Evolutionary conservation across 2,888 invertebrate species (phyloP).

Genomic region (Cinara cedri): DNA sequence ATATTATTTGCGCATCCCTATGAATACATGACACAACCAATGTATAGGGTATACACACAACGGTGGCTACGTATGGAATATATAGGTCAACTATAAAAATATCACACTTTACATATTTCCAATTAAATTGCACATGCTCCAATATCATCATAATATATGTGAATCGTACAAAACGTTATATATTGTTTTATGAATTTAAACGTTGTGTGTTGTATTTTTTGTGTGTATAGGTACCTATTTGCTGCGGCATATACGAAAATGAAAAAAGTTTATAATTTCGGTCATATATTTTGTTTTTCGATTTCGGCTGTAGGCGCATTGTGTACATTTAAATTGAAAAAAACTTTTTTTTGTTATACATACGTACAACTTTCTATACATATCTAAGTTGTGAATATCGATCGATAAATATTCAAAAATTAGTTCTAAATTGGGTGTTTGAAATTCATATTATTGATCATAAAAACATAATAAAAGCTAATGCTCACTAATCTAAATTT

Average conservation of each 20-base stretch:
- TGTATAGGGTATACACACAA: no score
- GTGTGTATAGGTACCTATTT: constrained; percentile 16
- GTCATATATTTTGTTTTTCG: constrained; percentile 43
- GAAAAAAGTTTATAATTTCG: constrained; percentile 48
- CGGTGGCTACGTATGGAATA: no score
- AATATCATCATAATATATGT: background rate
- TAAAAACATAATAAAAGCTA: no score
- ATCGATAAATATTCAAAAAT: background rate
- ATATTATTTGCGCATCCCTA: no score
- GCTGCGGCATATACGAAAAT: constrained; percentile 18
- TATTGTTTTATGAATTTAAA: constrained; percentile 39
- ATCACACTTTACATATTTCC: no score
- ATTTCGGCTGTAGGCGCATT: constrained; percentile 21
- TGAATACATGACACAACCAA: no score
- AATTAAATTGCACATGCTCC: constrained; percentile 4
- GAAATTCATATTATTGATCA: no score
- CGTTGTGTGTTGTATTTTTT: constrained; percentile 5
- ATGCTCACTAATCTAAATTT: no score
- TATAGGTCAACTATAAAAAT: no score
- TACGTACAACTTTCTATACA: background rate
- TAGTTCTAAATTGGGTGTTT: background rate
- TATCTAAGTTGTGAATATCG: background rate
- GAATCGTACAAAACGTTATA: background rate
- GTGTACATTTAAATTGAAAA: constrained; percentile 45
- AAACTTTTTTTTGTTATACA: constrained; percentile 11